Percentiles rank a stretch among this genome's conserved stretches.
Evolutionary conservation across 2,797 vertebrate species (phyloP).

Genomic region (Erpetoichthys calabaricus): DNA sequence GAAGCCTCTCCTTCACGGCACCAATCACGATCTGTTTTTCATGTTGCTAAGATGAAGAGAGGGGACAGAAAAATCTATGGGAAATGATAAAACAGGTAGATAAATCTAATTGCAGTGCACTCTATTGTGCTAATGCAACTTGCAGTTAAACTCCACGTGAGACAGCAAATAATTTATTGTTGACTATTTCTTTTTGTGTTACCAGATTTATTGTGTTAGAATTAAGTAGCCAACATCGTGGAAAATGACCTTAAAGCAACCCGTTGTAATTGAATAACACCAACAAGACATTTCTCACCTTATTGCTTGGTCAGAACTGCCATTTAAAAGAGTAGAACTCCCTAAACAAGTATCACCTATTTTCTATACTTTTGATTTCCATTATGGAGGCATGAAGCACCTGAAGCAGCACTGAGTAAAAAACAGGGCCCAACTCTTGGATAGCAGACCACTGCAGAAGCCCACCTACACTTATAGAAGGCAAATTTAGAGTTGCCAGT

Average conservation of each 20-base stretch:
- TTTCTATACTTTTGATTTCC: too few relatives aligned
- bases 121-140: slow-evolving; percentile 60
- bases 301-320: too few relatives aligned
- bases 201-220: not conserved
- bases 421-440: too few relatives aligned
- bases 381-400: too few relatives aligned
- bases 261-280: not conserved
- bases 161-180: slow-evolving; percentile 65
- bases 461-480: too few relatives aligned
- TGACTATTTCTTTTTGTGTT: slow-evolving; percentile 35
- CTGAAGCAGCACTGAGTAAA: too few relatives aligned
- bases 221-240: not conserved
- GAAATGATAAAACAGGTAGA: slow-evolving; percentile 34
- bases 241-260: not conserved
- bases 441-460: too few relatives aligned
- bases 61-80: slow-evolving; percentile 3
- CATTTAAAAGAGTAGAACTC: too few relatives aligned
- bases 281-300: not conserved
- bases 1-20: not conserved
- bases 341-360: too few relatives aligned
- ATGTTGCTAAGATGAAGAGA: slow-evolving; percentile 1
- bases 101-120: slow-evolving; percentile 68
- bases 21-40: slow-evolving; percentile 5
- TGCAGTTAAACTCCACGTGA: slow-evolving; percentile 59
- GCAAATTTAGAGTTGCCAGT: too few relatives aligned